These are phyloP conservation scores for Phrynocephalus forsythii DNA, from an alignment of 2,797 vertebrate genomes.

Conservation along the genomic window DNA sequence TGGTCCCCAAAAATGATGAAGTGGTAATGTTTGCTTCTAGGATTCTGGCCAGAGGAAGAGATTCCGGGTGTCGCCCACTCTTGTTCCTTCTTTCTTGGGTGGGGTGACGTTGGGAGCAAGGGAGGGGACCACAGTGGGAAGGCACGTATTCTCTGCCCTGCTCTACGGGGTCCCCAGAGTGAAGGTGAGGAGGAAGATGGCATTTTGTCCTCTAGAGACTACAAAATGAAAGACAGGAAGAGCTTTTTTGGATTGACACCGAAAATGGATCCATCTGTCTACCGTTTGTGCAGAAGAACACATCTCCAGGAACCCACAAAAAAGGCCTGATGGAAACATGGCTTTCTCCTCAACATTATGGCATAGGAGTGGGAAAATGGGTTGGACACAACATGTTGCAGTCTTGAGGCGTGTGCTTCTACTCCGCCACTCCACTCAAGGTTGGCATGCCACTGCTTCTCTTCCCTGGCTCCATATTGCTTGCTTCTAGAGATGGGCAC, in stretches of 20 bases:
- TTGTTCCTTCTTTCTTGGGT: neutral
- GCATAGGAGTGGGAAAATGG: neutral
- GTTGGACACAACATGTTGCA: neutral
- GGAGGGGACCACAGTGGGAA: neutral
- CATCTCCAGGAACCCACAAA: neutral
- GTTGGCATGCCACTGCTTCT: neutral
- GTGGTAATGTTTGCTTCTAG: slow-evolving; percentile 14
- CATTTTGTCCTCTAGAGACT: neutral
- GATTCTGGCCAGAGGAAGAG: neutral
- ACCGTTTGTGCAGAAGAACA: neutral
- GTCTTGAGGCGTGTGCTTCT: no score
- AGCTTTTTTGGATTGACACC: neutral
- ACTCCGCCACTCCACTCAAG: no score
- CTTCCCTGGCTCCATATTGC: neutral
- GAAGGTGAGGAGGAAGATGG: neutral
- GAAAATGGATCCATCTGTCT: neutral
- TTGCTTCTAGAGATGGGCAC: no score
- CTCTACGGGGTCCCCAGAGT: neutral
- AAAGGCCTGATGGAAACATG: no score
- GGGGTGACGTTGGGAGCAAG: neutral
- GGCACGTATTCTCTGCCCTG: neutral
- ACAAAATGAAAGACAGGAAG: neutral
- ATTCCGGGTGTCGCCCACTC: neutral
- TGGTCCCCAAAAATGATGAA: slow-evolving; percentile 30
- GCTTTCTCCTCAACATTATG: neutral